Percentiles rank a stretch among this genome's conserved stretches.
These are phyloP conservation scores for Rhopalosiphum padi DNA, from an alignment of 1,140 invertebrate species.

Conservation along the genomic window DNA sequence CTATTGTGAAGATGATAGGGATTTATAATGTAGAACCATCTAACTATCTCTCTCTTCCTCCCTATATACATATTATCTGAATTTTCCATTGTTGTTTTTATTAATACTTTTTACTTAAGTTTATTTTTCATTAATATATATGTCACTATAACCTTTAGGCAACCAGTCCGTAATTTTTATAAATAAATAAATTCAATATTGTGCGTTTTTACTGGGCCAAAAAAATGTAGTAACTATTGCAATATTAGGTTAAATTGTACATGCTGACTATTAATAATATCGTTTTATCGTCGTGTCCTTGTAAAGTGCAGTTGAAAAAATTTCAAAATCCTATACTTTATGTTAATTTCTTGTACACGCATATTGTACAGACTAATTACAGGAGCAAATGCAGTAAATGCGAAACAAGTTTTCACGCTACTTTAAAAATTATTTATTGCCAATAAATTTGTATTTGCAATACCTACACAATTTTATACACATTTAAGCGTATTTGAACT, in stretches of 20 bases:
- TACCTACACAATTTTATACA: background rate
- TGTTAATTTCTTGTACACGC: background rate
- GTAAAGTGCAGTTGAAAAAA: background rate
- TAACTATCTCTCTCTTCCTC: too few species aligned
- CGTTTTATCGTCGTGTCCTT: background rate
- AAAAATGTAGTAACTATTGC: background rate
- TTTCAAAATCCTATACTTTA: background rate
- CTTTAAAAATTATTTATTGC: background rate
- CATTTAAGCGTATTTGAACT: background rate
- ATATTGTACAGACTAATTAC: constrained; percentile 6
- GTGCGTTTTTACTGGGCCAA: background rate
- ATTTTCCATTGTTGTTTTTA: too few species aligned
- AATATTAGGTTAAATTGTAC: background rate
- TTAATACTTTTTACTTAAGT: too few species aligned
- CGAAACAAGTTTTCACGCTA: background rate
- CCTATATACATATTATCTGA: background rate
- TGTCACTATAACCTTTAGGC: too few species aligned
- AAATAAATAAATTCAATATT: background rate
- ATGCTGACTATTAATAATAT: background rate
- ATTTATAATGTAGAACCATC: background rate
- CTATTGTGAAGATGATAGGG: background rate
- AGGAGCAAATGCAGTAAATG: background rate
- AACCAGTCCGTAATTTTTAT: background rate
- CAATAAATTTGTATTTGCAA: background rate
- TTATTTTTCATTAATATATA: too few species aligned